Evolutionary conservation across 2,113 vertebrate species (phyloP).

Genomic region (Chlorodrepanis virens): DNA sequence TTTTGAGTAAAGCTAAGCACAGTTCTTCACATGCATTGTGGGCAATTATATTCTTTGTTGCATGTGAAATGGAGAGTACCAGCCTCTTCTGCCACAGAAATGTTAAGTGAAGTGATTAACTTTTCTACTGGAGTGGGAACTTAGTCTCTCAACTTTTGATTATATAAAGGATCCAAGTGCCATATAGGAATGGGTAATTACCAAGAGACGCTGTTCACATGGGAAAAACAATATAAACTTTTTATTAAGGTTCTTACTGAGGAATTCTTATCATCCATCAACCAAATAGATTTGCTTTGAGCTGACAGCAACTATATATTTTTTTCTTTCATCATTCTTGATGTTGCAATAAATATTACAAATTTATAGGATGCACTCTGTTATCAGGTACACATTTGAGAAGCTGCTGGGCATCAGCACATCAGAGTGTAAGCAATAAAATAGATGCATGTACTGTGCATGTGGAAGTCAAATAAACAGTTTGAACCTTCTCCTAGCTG

Average conservation of each 20-base stretch:
- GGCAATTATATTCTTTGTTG: neutral
- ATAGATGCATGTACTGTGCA: fast-evolving
- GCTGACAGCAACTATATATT: neutral
- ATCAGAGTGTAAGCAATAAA: neutral
- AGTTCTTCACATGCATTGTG: neutral
- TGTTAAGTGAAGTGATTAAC: neutral
- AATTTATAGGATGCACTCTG: neutral
- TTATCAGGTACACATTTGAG: neutral
- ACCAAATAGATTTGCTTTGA: neutral
- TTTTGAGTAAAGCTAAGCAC: neutral
- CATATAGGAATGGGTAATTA: conserved; percentile 4
- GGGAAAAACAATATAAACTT: neutral
- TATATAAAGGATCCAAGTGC: neutral
- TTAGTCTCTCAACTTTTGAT: neutral
- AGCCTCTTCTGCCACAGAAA: neutral
- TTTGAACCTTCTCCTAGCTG: neutral
- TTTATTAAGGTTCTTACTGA: neutral
- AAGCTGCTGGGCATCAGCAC: neutral
- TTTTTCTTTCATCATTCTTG: neutral
- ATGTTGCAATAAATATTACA: neutral
- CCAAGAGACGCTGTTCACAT: neutral
- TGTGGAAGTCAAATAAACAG: neutral
- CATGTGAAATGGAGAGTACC: neutral
- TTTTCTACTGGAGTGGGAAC: neutral
- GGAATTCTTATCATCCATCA: neutral